Evolutionary conservation across 2,113 vertebrate species (phyloP).

Genomic region (human): DNA sequence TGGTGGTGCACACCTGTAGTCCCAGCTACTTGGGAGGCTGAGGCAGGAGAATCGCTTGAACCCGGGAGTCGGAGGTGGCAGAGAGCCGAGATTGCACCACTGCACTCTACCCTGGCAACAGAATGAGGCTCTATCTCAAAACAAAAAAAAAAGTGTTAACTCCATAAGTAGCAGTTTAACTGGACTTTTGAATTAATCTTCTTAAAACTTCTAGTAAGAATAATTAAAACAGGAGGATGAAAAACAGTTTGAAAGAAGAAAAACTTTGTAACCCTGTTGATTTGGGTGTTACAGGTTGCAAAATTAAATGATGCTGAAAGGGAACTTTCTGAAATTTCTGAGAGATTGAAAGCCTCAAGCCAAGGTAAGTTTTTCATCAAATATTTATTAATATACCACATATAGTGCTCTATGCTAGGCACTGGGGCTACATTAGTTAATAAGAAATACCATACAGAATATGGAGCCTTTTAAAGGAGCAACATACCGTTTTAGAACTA

Average conservation of each 20-base stretch:
- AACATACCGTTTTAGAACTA: not conserved
- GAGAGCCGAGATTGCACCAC: no score
- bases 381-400: not conserved
- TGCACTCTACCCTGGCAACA: no score
- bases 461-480: slow-evolving; percentile 1
- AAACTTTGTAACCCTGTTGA: slow-evolving; percentile 39
- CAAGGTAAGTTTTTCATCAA: slow-evolving; percentile 86
- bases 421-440: not conserved
- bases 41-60: no score
- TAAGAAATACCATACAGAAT: not conserved
- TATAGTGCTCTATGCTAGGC: not conserved
- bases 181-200: not conserved
- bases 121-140: no score
- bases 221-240: not conserved
- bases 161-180: not conserved
- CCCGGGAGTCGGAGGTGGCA: no score
- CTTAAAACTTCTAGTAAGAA: not conserved
- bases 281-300: slow-evolving; percentile 84
- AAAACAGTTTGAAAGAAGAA: slow-evolving; percentile 6
- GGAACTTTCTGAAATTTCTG: slow-evolving; percentile 91
- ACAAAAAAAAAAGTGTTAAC: not conserved
- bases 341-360: slow-evolving; percentile 87
- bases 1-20: no score
- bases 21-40: no score
- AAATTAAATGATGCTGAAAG: slow-evolving; percentile 93